These are phyloP conservation scores for Spea bombifrons DNA, from an alignment of 2,113 vertebrate genomes.

Conservation along the genomic window DNA sequence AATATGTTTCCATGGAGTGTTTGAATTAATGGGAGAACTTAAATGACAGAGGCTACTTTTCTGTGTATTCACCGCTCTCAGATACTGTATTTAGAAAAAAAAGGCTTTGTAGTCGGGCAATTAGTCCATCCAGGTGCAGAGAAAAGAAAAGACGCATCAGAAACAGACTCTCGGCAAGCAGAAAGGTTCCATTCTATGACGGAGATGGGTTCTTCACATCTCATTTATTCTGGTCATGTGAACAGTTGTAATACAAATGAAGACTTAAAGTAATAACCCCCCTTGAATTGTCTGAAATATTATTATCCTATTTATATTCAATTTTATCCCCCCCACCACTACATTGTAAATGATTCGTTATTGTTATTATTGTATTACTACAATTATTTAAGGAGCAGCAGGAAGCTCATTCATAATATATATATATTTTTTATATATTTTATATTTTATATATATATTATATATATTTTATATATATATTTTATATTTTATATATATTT, in stretches of 20 bases:
- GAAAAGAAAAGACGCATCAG: constrained; percentile 50
- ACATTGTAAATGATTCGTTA: no score
- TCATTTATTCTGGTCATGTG: constrained; percentile 52
- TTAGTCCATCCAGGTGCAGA: constrained; percentile 63
- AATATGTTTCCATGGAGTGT: constrained; percentile 63
- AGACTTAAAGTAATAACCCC: not conserved
- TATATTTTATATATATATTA: no score
- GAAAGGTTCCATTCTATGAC: constrained; percentile 42
- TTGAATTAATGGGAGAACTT: constrained; percentile 62
- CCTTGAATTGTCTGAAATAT: not conserved
- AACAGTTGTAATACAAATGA: constrained; percentile 28
- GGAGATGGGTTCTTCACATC: constrained; percentile 44
- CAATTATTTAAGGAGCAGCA: no score
- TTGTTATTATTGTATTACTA: no score
- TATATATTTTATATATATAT: no score
- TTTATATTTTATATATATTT: no score
- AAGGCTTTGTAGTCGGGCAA: constrained; percentile 59
- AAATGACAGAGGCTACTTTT: constrained; percentile 60
- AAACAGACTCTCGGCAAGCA: constrained; percentile 46
- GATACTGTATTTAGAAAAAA: constrained; percentile 54
- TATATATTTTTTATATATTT: no score
- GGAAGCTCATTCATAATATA: no score
- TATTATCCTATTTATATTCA: constrained; percentile 8
- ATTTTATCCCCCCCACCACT: not conserved
- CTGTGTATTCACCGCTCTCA: constrained; percentile 52